A percentile compares a stretch with the other conserved stretches of the same genome.
Evolutionary conservation across 2,888 invertebrate genomes (phyloP).

Genomic region (Orthosia cruda): DNA sequence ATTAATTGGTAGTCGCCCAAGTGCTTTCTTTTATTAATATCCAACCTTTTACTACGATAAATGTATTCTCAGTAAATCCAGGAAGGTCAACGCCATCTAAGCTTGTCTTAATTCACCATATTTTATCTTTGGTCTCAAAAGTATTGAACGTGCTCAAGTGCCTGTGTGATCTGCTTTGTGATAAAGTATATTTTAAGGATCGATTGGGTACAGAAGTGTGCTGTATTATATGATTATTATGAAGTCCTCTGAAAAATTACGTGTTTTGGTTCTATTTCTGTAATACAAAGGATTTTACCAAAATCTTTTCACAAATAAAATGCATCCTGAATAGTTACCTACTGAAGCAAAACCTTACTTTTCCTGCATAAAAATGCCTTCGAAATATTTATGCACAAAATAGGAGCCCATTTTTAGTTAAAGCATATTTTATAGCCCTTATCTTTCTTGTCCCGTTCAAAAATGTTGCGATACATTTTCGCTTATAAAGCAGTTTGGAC

Average conservation of each 20-base stretch:
- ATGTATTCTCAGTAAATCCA: slow-evolving; percentile 7
- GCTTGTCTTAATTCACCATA: slow-evolving; percentile 48
- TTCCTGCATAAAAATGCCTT: background rate
- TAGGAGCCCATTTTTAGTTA: slow-evolving; percentile 43
- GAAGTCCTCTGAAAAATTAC: background rate
- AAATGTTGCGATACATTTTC: slow-evolving; percentile 67
- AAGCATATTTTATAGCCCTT: slow-evolving; percentile 45
- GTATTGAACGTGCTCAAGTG: slow-evolving; percentile 57
- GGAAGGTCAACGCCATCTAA: slow-evolving; percentile 18
- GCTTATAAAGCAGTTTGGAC: slow-evolving; percentile 68
- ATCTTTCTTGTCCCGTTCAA: slow-evolving; percentile 63
- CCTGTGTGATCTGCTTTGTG: slow-evolving; percentile 31
- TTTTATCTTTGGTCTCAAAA: slow-evolving; percentile 57
- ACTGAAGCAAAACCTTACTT: background rate
- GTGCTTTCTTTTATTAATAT: background rate
- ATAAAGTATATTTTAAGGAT: slow-evolving; percentile 10
- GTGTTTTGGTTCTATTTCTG: background rate
- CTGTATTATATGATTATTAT: background rate
- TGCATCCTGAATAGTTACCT: background rate
- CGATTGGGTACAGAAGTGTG: slow-evolving; percentile 1
- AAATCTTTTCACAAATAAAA: background rate
- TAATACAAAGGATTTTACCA: too few relatives aligned
- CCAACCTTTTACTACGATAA: background rate
- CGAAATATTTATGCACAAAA: slow-evolving; percentile 38
- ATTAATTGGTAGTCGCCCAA: background rate